phyloP scores from a whole-genome alignment of 1,140 invertebrate genomes.

The Helicoverpa armigera region DNA sequence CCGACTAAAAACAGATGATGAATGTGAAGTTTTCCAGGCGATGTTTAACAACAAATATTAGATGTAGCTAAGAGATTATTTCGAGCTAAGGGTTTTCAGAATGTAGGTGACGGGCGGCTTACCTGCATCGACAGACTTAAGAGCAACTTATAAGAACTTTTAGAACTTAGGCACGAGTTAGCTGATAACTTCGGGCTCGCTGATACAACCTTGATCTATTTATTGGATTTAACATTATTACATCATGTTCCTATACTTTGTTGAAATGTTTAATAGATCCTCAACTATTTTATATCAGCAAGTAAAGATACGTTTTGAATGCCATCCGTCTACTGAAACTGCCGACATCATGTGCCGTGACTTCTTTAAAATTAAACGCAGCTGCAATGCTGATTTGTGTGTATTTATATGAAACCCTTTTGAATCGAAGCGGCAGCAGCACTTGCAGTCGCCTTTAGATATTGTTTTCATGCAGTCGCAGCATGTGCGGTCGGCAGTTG shows the following conservation, averaged over 20 bases:
- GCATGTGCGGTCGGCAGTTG: no score
- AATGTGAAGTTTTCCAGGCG: no score
- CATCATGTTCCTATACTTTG: neutral
- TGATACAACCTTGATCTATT: slow-evolving; percentile 20
- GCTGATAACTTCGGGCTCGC: slow-evolving; percentile 9
- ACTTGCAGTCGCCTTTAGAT: no score
- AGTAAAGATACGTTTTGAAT: neutral
- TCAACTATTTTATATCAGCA: neutral
- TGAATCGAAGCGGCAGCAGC: no score
- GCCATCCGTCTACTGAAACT: neutral
- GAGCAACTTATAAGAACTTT: neutral
- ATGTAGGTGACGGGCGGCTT: neutral
- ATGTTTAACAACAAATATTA: no score
- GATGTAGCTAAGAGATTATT: neutral
- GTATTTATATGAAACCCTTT: no score
- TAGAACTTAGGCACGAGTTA: neutral
- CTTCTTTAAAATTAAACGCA: no score
- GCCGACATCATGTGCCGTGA: no score
- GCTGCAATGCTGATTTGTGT: no score
- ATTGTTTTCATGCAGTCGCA: no score
- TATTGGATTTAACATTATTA: neutral
- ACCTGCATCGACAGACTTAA: neutral
- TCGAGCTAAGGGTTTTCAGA: neutral
- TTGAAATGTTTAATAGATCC: neutral
- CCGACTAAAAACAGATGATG: no score